Conservation (phyloP, 1,140 invertebrate genomes). For the Proctacanthus coquilletti region DNA sequence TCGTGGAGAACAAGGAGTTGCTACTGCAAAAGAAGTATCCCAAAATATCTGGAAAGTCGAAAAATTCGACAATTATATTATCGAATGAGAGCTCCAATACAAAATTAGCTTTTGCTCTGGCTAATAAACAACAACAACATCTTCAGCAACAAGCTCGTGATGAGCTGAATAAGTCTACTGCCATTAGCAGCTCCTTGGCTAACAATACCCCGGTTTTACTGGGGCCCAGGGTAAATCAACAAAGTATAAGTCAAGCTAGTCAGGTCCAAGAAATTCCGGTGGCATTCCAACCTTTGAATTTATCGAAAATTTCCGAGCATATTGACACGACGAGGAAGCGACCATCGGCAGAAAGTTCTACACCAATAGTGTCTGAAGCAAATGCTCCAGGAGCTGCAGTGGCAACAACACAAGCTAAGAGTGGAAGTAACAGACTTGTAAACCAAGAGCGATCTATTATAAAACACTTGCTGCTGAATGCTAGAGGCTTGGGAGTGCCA, state of each 20-base stretch:
- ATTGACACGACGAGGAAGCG: conserved; percentile 4
- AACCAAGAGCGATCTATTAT: conserved; percentile 60
- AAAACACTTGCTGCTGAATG: conserved; percentile 66
- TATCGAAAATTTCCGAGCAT: conserved; percentile 2
- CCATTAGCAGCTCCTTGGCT: background rate
- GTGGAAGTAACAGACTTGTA: background rate
- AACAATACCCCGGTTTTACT: too few relatives aligned
- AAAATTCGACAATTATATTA: background rate
- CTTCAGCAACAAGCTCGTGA: too few relatives aligned
- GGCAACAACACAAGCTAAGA: too few relatives aligned
- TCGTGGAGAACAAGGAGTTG: conserved; percentile 63
- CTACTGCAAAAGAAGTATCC: conserved; percentile 46
- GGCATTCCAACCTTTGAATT: conserved; percentile 3
- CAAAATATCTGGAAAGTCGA: too few relatives aligned
- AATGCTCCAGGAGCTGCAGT: conserved; percentile 1
- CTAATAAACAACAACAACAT: background rate
- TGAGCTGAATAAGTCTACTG: background rate
- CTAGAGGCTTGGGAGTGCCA: conserved; percentile 31
- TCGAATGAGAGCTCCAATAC: background rate
- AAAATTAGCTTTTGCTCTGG: background rate
- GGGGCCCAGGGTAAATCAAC: too few relatives aligned
- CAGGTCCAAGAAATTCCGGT: too few relatives aligned
- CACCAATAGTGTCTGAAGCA: background rate
- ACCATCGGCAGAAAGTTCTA: too few relatives aligned
- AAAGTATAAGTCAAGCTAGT: too few relatives aligned